Evolutionary conservation across 1,140 invertebrate species (phyloP).

Genomic region (Proales similis): DNA sequence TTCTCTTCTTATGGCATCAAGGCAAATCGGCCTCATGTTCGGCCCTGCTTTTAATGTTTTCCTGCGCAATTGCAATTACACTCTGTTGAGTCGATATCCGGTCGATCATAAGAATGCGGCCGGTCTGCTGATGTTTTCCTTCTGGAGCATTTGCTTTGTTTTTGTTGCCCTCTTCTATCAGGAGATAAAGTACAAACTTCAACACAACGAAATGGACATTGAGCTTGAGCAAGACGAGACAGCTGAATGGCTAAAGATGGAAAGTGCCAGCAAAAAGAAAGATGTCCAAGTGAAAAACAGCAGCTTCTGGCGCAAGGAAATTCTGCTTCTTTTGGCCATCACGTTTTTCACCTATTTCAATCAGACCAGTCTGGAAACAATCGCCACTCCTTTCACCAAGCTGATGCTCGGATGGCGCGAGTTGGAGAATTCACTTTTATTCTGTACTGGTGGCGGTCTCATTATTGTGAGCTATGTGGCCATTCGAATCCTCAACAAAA

Average conservation of each 20-base stretch:
- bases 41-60: conserved; percentile 41
- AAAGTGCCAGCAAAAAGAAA: background rate
- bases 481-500: background rate
- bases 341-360: conserved; percentile 40
- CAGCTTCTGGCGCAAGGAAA: conserved; percentile 39
- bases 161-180: background rate
- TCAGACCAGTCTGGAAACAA: conserved; percentile 39
- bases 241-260: background rate
- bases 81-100: conserved; percentile 1
- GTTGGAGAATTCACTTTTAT: background rate
- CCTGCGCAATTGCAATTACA: conserved; percentile 38
- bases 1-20: conserved; percentile 37
- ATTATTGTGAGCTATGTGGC: background rate
- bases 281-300: too few species aligned
- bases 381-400: background rate
- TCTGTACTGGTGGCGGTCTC: background rate
- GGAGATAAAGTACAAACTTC: too few species aligned
- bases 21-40: conserved; percentile 40
- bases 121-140: background rate
- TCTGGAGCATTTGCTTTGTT: background rate
- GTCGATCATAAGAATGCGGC: too few species aligned
- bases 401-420: background rate
- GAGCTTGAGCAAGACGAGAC: background rate
- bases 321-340: conserved; percentile 39
- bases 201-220: too few species aligned